Evolutionary conservation across 2,113 vertebrate genomes (phyloP).

Genomic region (Phalacrocorax carbo): DNA sequence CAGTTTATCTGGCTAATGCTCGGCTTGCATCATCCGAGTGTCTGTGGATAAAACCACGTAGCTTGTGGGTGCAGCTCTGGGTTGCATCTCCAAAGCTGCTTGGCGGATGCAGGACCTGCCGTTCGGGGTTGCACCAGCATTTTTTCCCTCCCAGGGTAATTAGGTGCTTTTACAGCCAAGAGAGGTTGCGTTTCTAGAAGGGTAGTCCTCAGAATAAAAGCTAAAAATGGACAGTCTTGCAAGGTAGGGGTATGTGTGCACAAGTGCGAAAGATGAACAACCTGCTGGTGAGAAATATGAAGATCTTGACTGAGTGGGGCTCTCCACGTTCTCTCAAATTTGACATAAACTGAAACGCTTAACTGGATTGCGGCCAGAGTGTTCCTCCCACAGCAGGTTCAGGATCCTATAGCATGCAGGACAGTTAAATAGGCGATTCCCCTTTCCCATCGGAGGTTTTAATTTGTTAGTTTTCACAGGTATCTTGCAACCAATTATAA

Average conservation of each 20-base stretch:
- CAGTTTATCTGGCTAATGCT: not conserved
- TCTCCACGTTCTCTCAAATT: not conserved
- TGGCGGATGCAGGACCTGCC: not conserved
- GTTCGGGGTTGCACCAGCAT: not conserved
- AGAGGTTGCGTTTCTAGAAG: not conserved
- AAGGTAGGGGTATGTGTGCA: not conserved
- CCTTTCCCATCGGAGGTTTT: not conserved
- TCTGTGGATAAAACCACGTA: not conserved
- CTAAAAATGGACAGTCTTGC: not conserved
- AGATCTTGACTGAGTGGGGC: not conserved
- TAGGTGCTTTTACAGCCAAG: not conserved
- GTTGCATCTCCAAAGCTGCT: not conserved
- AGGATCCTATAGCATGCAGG: not conserved
- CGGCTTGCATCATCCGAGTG: not conserved
- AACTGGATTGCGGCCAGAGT: not conserved
- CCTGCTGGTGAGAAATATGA: not conserved
- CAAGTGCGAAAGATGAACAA: not conserved
- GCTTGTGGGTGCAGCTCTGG: not conserved
- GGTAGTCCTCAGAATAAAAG: not conserved
- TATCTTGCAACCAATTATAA: not conserved
- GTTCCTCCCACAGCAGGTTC: not conserved
- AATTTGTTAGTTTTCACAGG: not conserved
- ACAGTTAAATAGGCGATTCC: not conserved
- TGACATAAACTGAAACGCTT: not conserved
- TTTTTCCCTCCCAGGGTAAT: not conserved